Evolutionary conservation across 35 echinoderm and acorn worm species (phyloP), one percentile per base, ranked within the genome.

Genomic region (Heliocidaris erythrogramma): DNA sequence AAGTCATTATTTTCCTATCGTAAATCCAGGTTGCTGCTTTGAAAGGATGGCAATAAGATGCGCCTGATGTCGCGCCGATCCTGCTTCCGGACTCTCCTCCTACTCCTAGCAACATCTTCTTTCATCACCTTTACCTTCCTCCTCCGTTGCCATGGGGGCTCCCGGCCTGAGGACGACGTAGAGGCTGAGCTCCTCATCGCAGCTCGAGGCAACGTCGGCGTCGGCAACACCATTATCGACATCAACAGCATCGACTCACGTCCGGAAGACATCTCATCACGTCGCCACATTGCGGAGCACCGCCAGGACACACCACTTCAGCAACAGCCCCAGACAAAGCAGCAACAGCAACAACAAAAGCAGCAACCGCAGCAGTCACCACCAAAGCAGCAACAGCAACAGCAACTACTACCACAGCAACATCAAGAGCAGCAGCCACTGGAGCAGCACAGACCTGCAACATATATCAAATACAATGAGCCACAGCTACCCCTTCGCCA

Each of bases 41-140:
- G 91, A 92, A 48, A 48, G n/a, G 91, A 49, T 48, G 50, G n/a
- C 91, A 59, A 12, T 92, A 48, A 92, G 91, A 95, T 95, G 94
- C 94, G 94, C 32, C 94, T 95, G 49, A 60, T 95, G 85, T 78
- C 85, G n/a, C 94, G 49, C 4, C 85, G 94, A 13, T 61, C 86
- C 48, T 86, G 94, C 60, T 95, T 90, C 30, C 85, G 94, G 16
- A 48, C 94, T 86, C 94, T 95, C 86, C 85, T 95, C 85, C 53
- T 95, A 29, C 94, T 95, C n/a, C 86, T 95, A 27, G 49, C 86
- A 9, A 71, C 94, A 30, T 95, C 94, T 86, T 88, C 86, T 17
- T 90, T 95, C 85, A 88, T 95, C 94, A 95, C 94, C 4, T 90
- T 95, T 86, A 90, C 86, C 30, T 95, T 95, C 86, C 94, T 95